Evolutionary conservation across 2,888 invertebrate species (phyloP), one percentile per base, ranked within the genome.

Genomic region (Sisyra nigra): DNA sequence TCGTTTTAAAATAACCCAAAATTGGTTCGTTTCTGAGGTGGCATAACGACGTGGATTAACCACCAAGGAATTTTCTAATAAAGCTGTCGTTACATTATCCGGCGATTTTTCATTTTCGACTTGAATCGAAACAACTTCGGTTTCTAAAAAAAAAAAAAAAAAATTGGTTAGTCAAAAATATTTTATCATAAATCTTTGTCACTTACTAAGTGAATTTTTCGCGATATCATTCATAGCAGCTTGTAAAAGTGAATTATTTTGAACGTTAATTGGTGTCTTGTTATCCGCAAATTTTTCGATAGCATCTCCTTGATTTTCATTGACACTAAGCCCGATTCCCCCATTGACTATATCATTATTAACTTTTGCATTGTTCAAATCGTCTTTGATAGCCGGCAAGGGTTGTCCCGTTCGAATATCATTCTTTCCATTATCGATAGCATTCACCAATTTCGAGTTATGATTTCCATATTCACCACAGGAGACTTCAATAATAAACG

Each of bases 401-500:
- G 79, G 74, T 49, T 71, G 66, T n/a, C 79, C 76, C 30, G 72
- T 72, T 50, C 84, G 76, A 53, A 87, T 83, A 55, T 88, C 86
- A 51, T 77, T 71, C 55, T 80, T 78, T 42, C 91, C 88, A 59
- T 87, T 87, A 49, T 81, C 75, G 42, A 92, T 87, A 6, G 91
- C 89, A 7, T 76, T 74, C 5, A 91, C 88, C 42, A 92, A 66
- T 53, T 79, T 84, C 49, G 78, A 74, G 1, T 82, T 85, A 55
- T 91, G 83, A 56, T 91, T 87, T 43, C 96, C 96, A 59, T 94
- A 92, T 62, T 96, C 94, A 0, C 94, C 94, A 57, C 92, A 91
- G 0, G 94, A 91, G 3, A 96, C 91, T 65, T 96, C 94, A 64
- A 93, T 92, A 51, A 92, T 85, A 67, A 88, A 94, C 42, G 93